Conservation (phyloP, 1,140 invertebrate genomes). For the Oedothorax gibbosus region DNA sequence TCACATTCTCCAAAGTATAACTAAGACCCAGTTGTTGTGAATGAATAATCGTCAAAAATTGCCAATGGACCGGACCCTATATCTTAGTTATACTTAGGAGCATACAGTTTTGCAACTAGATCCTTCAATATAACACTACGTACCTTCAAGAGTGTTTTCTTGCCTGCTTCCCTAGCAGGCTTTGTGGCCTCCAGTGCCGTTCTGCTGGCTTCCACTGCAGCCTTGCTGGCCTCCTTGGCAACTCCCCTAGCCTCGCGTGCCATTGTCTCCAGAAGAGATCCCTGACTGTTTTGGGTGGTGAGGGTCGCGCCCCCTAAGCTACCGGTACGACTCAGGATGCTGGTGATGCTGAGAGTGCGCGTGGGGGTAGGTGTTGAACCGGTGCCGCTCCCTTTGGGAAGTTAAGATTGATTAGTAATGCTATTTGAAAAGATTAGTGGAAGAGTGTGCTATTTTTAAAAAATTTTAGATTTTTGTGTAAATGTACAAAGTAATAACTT, state of each 20-base stretch:
- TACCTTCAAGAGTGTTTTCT: slow-evolving; percentile 73
- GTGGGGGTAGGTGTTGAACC: slow-evolving; percentile 58
- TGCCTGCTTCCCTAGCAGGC: slow-evolving; percentile 86
- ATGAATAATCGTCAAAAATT: too few relatives aligned
- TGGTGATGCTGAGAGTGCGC: slow-evolving; percentile 61
- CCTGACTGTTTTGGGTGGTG: slow-evolving; percentile 56
- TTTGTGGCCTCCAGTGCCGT: slow-evolving; percentile 87
- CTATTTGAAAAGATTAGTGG: background rate
- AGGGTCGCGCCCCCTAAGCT: slow-evolving; percentile 36
- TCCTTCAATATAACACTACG: background rate
- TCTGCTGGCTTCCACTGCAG: slow-evolving; percentile 86
- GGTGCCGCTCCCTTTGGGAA: slow-evolving; percentile 43
- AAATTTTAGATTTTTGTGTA: too few relatives aligned
- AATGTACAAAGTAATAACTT: too few relatives aligned
- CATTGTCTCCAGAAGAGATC: slow-evolving; percentile 56
- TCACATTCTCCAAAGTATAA: too few relatives aligned
- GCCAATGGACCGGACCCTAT: too few relatives aligned
- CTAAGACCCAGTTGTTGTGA: too few relatives aligned
- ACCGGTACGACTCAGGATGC: slow-evolving; percentile 62
- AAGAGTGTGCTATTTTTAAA: too few relatives aligned
- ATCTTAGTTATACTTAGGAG: too few relatives aligned
- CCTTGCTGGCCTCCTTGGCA: slow-evolving; percentile 85
- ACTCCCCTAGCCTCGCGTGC: slow-evolving; percentile 88
- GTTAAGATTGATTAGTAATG: slow-evolving; percentile 37
- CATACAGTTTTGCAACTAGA: too few relatives aligned